These are phyloP conservation scores for Leiothrix lutea DNA, from an alignment of 2,113 vertebrate genomes.

Conservation along the genomic window DNA sequence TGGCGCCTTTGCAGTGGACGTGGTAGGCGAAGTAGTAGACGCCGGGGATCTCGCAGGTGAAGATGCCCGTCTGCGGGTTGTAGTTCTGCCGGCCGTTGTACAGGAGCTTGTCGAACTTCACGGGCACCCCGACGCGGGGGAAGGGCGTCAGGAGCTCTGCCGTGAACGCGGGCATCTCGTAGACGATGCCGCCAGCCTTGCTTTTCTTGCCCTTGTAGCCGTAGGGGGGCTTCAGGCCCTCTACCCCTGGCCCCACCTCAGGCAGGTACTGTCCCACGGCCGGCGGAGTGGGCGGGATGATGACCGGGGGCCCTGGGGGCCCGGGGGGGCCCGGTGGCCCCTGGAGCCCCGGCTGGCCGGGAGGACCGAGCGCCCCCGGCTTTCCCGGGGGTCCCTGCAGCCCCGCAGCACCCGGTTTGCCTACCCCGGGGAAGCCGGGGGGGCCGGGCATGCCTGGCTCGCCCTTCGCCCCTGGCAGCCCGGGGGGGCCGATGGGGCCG, in stretches of 20 bases:
- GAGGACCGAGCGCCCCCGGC: constrained; percentile 81
- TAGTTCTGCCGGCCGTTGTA: constrained; percentile 95
- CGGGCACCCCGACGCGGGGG: constrained; percentile 87
- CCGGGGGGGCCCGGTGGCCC: constrained; percentile 85
- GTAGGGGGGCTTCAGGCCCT: constrained; percentile 76
- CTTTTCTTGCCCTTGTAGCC: constrained; percentile 82
- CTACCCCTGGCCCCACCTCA: constrained; percentile 78
- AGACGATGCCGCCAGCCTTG: constrained; percentile 65
- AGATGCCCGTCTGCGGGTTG: constrained; percentile 90
- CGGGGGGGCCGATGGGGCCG: constrained; percentile 87
- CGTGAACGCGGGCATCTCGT: constrained; percentile 92
- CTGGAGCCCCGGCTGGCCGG: constrained; percentile 86
- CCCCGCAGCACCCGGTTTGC: constrained; percentile 81
- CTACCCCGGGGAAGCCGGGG: constrained; percentile 81
- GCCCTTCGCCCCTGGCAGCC: constrained; percentile 86
- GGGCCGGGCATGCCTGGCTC: constrained; percentile 83
- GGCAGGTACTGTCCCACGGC: constrained; percentile 85
- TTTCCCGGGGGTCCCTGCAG: constrained; percentile 85
- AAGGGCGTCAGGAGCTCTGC: constrained; percentile 91
- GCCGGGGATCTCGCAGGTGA: constrained; percentile 92
- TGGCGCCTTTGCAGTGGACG: constrained; percentile 93
- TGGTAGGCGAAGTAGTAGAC: constrained; percentile 98
- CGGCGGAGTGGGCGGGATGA: constrained; percentile 75
- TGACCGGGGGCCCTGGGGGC: constrained; percentile 75
- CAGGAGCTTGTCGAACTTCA: constrained; percentile 93